These are phyloP conservation scores for Chascanopsetta lugubris DNA, from an alignment of 2,113 vertebrate genomes.

Conservation along the genomic window DNA sequence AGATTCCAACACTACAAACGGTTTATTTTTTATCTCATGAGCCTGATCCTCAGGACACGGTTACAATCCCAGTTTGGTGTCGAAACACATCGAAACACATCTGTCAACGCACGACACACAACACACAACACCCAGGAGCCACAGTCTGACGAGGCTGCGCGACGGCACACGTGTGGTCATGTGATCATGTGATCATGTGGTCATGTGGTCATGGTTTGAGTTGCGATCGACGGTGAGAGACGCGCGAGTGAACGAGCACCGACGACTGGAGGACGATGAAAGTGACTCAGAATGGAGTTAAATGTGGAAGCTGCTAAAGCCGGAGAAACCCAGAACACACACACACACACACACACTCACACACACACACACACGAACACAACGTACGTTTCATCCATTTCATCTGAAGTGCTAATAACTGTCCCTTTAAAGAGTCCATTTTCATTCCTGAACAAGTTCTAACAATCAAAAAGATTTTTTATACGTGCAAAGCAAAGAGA, in stretches of 20 bases:
- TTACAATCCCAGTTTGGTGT: slow-evolving; percentile 14
- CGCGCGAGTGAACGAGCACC: neutral
- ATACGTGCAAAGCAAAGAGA: no score
- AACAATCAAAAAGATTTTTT: no score
- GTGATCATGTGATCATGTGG: no score
- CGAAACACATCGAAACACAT: no score
- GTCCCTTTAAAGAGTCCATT: no score
- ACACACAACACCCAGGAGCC: slow-evolving; percentile 35
- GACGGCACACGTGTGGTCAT: neutral
- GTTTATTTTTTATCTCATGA: slow-evolving; percentile 56
- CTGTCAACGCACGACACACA: slow-evolving; percentile 23
- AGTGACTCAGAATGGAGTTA: slow-evolving; percentile 37
- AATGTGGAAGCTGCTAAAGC: neutral
- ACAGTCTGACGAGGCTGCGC: slow-evolving; percentile 24
- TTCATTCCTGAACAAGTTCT: no score
- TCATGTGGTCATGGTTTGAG: neutral
- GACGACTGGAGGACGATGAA: slow-evolving; percentile 14
- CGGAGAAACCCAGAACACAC: neutral
- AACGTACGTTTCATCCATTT: no score
- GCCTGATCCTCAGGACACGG: slow-evolving; percentile 36
- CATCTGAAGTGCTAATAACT: no score
- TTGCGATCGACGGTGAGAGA: neutral
- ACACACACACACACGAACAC: slow-evolving; percentile 18
- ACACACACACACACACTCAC: neutral
- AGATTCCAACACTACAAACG: slow-evolving; percentile 41